A percentile compares a stretch with the other conserved stretches of the same genome.
Evolutionary conservation across 2,113 vertebrate genomes (phyloP).

Genomic region (Struthio camelus): DNA sequence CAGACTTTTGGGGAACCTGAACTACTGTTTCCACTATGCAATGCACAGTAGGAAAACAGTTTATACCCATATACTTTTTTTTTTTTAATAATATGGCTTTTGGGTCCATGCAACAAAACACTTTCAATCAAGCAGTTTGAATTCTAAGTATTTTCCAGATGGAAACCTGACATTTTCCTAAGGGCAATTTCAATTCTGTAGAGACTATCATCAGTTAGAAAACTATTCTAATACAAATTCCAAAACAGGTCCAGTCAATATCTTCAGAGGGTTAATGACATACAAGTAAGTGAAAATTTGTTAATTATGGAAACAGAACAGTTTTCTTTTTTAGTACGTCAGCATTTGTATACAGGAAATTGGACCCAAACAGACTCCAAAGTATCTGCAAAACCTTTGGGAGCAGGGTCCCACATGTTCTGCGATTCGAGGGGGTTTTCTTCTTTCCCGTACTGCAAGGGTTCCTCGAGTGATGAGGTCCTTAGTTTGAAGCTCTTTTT

Average conservation of each 20-base stretch:
- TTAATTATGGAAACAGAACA: background rate
- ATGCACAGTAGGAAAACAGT: rapidly evolving
- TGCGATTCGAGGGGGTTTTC: background rate
- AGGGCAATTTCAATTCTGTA: background rate
- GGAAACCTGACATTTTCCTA: background rate
- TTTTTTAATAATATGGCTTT: background rate
- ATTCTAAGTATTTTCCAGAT: background rate
- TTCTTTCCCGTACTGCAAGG: background rate
- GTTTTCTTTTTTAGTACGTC: background rate
- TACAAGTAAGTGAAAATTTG: background rate
- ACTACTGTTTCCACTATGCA: background rate
- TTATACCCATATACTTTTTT: background rate
- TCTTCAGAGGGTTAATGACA: background rate
- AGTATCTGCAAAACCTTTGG: background rate
- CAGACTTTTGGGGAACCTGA: background rate
- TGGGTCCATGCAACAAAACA: background rate
- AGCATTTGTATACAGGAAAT: background rate
- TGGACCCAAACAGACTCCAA: background rate
- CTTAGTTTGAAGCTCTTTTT: background rate
- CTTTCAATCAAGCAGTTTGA: background rate
- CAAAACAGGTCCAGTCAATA: background rate
- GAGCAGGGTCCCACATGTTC: background rate
- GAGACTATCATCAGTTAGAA: background rate
- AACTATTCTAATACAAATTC: background rate
- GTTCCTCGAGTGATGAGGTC: background rate